These are phyloP conservation scores for Lanius collurio DNA, from an alignment of 2,113 vertebrate genomes.

Conservation along the genomic window DNA sequence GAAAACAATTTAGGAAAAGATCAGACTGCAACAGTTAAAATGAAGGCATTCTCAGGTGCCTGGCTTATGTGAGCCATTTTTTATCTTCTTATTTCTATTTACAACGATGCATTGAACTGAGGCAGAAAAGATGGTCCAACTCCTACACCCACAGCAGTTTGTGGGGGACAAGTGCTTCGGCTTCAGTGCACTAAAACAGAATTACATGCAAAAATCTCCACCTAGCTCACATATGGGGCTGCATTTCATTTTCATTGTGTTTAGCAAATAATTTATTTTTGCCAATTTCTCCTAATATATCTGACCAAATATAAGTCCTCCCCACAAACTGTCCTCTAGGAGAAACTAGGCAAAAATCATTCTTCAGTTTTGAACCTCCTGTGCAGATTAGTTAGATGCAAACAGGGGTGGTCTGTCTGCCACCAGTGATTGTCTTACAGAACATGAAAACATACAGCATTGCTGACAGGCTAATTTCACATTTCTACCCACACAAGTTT, in stretches of 20 bases:
- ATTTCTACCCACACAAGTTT: not conserved
- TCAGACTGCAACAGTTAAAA: not conserved
- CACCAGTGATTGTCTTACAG: not conserved
- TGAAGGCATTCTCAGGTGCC: not conserved
- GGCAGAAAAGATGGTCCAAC: not conserved
- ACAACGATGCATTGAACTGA: not conserved
- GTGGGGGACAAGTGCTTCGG: not conserved
- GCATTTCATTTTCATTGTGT: not conserved
- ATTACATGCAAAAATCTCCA: not conserved
- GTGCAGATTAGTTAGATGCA: not conserved
- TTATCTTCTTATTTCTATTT: not conserved
- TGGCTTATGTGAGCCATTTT: not conserved
- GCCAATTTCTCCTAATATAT: not conserved
- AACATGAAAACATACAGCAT: not conserved
- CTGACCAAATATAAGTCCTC: not conserved
- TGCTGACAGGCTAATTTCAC: not conserved
- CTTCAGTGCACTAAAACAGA: not conserved
- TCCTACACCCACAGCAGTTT: not conserved
- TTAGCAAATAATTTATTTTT: not conserved
- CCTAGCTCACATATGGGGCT: not conserved
- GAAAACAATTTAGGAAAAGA: not conserved
- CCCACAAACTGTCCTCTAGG: not conserved
- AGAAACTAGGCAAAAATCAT: not conserved
- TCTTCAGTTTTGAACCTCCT: not conserved
- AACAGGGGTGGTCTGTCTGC: not conserved